These are phyloP conservation scores for Craseonycteris thonglongyai DNA, from an alignment of 2,113 vertebrate genomes.

Conservation along the genomic window DNA sequence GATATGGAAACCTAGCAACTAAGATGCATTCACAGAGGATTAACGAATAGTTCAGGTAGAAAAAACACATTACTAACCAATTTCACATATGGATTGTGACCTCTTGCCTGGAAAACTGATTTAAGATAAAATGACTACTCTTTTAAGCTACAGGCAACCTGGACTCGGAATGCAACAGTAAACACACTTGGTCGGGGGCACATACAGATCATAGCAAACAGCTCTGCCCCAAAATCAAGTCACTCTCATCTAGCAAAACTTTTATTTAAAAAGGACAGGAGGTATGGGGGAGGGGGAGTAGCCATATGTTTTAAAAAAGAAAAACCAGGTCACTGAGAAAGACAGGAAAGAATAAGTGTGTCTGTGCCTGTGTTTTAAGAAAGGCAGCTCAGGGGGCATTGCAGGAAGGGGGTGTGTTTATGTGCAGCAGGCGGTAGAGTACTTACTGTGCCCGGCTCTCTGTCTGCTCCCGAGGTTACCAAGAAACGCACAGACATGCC, in stretches of 20 bases:
- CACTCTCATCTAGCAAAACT: neutral
- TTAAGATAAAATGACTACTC: constrained; percentile 23
- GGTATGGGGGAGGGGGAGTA: fast-evolving
- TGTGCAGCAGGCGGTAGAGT: constrained; percentile 73
- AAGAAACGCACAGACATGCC: constrained; percentile 89
- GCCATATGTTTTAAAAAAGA: neutral
- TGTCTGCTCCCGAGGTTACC: constrained; percentile 89
- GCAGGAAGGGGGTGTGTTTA: constrained; percentile 32
- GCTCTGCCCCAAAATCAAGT: neutral
- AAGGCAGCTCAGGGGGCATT: neutral
- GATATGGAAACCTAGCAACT: constrained; percentile 50
- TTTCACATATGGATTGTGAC: neutral
- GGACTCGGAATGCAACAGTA: neutral
- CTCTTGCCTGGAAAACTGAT: constrained; percentile 38
- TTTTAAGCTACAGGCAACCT: neutral
- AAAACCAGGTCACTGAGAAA: neutral
- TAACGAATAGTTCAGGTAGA: constrained; percentile 33
- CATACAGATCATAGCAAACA: neutral
- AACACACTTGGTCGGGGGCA: neutral
- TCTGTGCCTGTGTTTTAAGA: neutral
- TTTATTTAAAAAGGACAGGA: neutral
- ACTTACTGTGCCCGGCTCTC: constrained; percentile 96
- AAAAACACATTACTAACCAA: neutral
- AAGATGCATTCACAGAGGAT: neutral
- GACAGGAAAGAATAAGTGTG: neutral